phyloP scores from a whole-genome alignment of 2,888 invertebrate species.

The Sphaerophoria taeniata region DNA sequence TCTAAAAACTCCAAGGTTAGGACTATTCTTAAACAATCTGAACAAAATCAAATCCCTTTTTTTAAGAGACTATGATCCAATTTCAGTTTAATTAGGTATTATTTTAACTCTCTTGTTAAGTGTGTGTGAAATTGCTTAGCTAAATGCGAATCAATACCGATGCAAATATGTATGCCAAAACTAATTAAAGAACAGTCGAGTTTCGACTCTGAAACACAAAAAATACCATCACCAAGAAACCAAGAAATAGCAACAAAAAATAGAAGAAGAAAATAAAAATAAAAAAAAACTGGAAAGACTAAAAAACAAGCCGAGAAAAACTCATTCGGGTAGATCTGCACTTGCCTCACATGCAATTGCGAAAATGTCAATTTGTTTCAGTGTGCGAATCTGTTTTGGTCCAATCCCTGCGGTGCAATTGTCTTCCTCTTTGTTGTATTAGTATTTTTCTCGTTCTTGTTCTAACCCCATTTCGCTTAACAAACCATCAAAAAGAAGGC shows the following conservation, averaged over 20 bases:
- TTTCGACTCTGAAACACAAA: background rate
- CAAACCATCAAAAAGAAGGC: conserved; percentile 20
- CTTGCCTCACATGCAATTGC: conserved; percentile 66
- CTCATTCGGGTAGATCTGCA: conserved; percentile 61
- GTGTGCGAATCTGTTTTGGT: conserved; percentile 56
- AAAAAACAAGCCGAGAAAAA: no score
- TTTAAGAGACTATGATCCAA: no score
- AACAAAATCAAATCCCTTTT: no score
- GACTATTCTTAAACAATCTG: no score
- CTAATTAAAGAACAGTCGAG: conserved; percentile 5
- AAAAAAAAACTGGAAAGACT: conserved; percentile 26
- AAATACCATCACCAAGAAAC: background rate
- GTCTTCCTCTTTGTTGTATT: no score
- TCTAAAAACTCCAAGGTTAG: no score
- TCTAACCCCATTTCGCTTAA: conserved; percentile 32
- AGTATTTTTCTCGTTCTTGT: background rate
- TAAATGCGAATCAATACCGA: background rate
- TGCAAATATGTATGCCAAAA: no score
- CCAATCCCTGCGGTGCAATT: conserved; percentile 31
- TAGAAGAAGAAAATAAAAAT: no score
- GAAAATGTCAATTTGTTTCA: conserved; percentile 70
- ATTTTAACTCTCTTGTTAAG: background rate
- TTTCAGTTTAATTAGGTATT: no score
- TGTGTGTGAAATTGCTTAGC: conserved; percentile 10
- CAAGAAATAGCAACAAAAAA: background rate